These are phyloP conservation scores for Plectrocnemia conspersa DNA, from an alignment of 1,140 invertebrate species.

Conservation along the genomic window DNA sequence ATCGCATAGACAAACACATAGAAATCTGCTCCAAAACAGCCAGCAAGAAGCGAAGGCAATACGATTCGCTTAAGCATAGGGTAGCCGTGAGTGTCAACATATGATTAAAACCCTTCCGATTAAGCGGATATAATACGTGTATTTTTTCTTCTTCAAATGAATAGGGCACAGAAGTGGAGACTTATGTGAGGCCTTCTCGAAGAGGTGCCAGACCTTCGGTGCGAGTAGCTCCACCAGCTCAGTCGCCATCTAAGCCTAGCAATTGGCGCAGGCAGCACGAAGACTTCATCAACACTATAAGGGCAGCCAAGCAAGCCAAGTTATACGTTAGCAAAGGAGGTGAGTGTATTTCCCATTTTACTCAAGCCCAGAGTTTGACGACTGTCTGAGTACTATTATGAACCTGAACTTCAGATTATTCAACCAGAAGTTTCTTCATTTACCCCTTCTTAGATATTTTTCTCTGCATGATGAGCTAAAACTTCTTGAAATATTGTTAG, in stretches of 20 bases:
- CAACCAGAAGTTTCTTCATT: too few species aligned
- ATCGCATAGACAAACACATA: slow-evolving; percentile 76
- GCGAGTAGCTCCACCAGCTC: slow-evolving; percentile 24
- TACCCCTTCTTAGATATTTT: too few species aligned
- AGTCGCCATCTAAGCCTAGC: slow-evolving; percentile 52
- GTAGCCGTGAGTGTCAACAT: slow-evolving; percentile 47
- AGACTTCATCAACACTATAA: slow-evolving; percentile 84
- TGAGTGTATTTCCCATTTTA: slow-evolving; percentile 22
- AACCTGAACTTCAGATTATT: too few species aligned
- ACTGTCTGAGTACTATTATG: too few species aligned
- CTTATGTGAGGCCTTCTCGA: slow-evolving; percentile 56
- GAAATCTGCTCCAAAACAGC: slow-evolving; percentile 72
- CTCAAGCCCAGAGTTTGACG: too few species aligned
- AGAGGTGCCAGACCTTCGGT: slow-evolving; percentile 34
- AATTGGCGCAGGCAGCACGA: slow-evolving; percentile 92
- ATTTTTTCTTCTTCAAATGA: background rate
- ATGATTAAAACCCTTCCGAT: background rate
- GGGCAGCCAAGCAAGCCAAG: slow-evolving; percentile 85
- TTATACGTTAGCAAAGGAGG: slow-evolving; percentile 79
- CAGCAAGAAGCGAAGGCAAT: slow-evolving; percentile 77
- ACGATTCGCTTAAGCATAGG: slow-evolving; percentile 80
- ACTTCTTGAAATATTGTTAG: too few species aligned
- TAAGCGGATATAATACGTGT: background rate
- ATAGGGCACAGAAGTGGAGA: slow-evolving; percentile 82
- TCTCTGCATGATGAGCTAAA: too few species aligned